These are phyloP conservation scores for Drosophila fuyamai DNA, from an alignment of 1,140 invertebrate genomes.

Conservation along the genomic window DNA sequence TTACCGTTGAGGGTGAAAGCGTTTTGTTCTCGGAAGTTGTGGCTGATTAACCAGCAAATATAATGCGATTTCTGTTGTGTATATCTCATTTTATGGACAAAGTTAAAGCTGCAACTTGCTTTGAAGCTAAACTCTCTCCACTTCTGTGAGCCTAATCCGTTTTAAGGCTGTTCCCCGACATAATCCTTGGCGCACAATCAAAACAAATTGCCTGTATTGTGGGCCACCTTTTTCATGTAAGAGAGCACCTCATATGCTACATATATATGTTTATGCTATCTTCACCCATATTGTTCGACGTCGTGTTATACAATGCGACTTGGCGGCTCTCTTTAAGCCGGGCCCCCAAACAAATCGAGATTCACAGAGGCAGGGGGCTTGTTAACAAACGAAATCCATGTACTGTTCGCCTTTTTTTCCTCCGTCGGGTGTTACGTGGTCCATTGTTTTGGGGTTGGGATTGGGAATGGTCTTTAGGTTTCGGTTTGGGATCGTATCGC, in stretches of 20 bases:
- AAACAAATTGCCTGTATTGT: conserved; percentile 64
- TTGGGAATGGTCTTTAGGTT: conserved; percentile 1
- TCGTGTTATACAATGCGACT: conserved; percentile 52
- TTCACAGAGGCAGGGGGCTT: conserved; percentile 38
- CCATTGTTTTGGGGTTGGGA: conserved; percentile 42
- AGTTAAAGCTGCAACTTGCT: conserved; percentile 4
- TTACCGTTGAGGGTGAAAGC: conserved; percentile 36
- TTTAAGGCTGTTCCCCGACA: conserved; percentile 9
- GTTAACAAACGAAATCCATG: conserved; percentile 73
- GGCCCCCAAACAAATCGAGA: conserved; percentile 64
- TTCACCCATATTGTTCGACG: conserved; percentile 49
- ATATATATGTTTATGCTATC: conserved; percentile 23
- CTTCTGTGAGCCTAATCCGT: conserved; percentile 10
- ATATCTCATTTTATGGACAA: neutral
- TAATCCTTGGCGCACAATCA: conserved; percentile 57
- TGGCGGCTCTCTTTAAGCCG: conserved; percentile 51
- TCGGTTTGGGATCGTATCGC: conserved; percentile 9
- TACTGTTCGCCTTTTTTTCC: conserved; percentile 56
- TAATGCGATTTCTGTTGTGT: conserved; percentile 24
- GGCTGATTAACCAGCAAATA: conserved; percentile 30
- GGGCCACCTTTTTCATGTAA: conserved; percentile 53
- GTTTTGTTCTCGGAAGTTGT: conserved; percentile 27
- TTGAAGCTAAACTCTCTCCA: neutral
- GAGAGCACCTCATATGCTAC: conserved; percentile 6
- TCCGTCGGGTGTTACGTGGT: conserved; percentile 35